Evolutionary conservation across 1,140 invertebrate genomes (phyloP), one percentile per base, ranked within the genome.

Genomic region (Rhyacophila brunnea): DNA sequence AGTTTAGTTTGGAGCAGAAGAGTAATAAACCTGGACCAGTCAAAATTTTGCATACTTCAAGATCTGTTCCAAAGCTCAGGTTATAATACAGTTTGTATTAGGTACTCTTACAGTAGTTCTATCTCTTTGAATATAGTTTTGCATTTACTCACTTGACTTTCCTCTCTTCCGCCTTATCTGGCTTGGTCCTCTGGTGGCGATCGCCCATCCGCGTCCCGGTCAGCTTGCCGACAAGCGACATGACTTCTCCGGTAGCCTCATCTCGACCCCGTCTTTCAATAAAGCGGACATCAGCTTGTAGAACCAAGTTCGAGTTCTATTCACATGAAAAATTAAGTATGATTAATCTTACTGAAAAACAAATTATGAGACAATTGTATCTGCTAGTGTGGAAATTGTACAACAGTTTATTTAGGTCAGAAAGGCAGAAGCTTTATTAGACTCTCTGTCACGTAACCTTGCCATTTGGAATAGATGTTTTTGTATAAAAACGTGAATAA

Each of bases 201-300:
- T 99, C 96, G 1, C 98, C 98, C 98, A 99, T 99, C 60, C 87
- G 82, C 0, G 92, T 95, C 2, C 92, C 93, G n/a, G 85, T 83
- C 10, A 99, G 76, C 72, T 97, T 96, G 0, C 95, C 95, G 17
- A 90, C 88, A 64, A 99, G 83, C 44, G 96, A 94, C 74, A 97
- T 86, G 67, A 99, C 97, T 79, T 99, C 97, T 38, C 98, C 97
- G 0, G 97, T 99, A 2, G 98, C 94, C 80, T 99, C 98, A 96
- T 99, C 97, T 72, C 96, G 82, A 44, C 93, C 93, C 63, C 96
- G 85, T 67, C 95, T 81, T 80, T 99, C 97, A 67, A 99, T 99
- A 6, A 99, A 84, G 45, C 96, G 88, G 35, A 98, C 93, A 83
- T 99, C 98, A 68, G 96, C 96, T 96, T 98, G 95, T 66, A 99